A percentile compares a stretch with the other conserved stretches of the same genome.
Evolutionary conservation across 2,113 vertebrate genomes (phyloP).

Genomic region (Festucalex cinctus): DNA sequence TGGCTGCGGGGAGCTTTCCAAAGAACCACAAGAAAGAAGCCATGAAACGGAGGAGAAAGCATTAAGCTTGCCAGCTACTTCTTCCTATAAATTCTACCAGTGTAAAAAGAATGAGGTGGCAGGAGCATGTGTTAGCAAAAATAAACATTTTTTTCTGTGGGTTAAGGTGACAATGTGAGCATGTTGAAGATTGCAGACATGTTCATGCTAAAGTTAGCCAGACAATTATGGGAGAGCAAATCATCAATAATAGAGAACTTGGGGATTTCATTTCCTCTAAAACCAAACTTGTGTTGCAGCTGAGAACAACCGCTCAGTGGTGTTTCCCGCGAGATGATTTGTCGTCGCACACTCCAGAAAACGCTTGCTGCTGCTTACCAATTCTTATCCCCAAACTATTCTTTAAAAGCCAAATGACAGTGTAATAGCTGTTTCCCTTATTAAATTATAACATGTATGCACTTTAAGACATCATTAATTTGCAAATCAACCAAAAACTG

Average conservation of each 20-base stretch:
- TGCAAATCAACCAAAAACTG: too few species aligned
- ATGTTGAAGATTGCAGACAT: slow-evolving; percentile 29
- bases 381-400: slow-evolving; percentile 16
- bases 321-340: slow-evolving; percentile 20
- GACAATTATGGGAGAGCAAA: slow-evolving; percentile 17
- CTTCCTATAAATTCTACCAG: slow-evolving; percentile 44
- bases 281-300: slow-evolving; percentile 21
- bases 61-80: slow-evolving; percentile 20
- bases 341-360: slow-evolving; percentile 19
- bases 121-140: slow-evolving; percentile 16
- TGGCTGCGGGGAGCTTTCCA: slow-evolving; percentile 56
- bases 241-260: slow-evolving; percentile 33
- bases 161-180: slow-evolving; percentile 21
- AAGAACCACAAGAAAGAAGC: slow-evolving; percentile 54
- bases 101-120: slow-evolving; percentile 18
- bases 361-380: background rate
- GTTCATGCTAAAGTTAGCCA: slow-evolving; percentile 17
- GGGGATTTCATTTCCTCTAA: slow-evolving; percentile 7
- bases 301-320: slow-evolving; percentile 7
- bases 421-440: too few species aligned
- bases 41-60: slow-evolving; percentile 35
- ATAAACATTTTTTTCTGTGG: slow-evolving; percentile 16
- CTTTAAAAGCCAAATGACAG: background rate
- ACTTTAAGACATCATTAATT: too few species aligned
- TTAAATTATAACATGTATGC: too few species aligned